Evolutionary conservation across 1,140 invertebrate species (phyloP), one percentile per base, ranked within the genome.

Genomic region (Homarus americanus): DNA sequence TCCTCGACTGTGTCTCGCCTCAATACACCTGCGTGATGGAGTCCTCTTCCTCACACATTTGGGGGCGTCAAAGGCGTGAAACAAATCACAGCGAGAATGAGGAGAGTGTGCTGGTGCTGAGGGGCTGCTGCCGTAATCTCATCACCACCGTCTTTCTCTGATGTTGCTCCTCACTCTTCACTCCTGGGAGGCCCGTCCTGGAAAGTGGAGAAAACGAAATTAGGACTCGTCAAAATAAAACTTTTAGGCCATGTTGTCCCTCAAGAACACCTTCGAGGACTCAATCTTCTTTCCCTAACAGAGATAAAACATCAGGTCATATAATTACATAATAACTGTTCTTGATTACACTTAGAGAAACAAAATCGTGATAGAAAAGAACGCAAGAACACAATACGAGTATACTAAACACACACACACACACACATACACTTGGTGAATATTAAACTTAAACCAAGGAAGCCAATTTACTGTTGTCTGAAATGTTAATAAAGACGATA

Each of bases 141-240:
- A 69, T 69, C 63, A 28, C 63, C 63, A 28, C 24, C n/a, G n/a
- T 5, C 63, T 49, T 49, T 15, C 5, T 69, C 63, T 69, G 63
- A 69, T 69, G 63, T 69, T 32, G 4, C 53, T 49, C 24, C 63
- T 28, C 63, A 12, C 63, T 69, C 63, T 69, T 69, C 63, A 69
- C 63, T 69, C n/a, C 63, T 69, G 63, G 28, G 63, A 69, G 2
- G 63, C 63, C 63, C 24, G 63, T 32, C 20, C 63, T 69, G 63
- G 15, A 69, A 12, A 28, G 63, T 7, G 32, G n/a, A 32, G 63
- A 32, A 69, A 69, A 69, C 32, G 24, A 69, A 15, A 69, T 69
- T 69, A 69, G 63, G 63, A 28, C 63, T 69, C 63, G 63, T 69
- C 63, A 69, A 32, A 69, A 69, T 69, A 69, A 69, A 69, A 69